Evolutionary conservation across 2,797 vertebrate genomes (phyloP), one percentile per base, ranked within the genome.

Genomic region (Rhinella marina): DNA sequence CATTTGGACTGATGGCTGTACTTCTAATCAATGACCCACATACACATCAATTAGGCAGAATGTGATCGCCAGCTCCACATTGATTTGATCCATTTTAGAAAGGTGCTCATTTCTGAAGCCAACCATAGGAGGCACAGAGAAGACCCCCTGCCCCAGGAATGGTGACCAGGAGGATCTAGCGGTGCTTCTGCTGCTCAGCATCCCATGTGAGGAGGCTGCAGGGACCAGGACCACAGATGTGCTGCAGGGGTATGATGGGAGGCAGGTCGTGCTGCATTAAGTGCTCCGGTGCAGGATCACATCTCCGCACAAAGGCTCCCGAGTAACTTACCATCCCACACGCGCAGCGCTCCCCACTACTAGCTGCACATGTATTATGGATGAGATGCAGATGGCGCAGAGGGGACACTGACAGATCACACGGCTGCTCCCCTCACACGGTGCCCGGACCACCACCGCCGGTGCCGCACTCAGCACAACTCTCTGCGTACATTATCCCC

Each of bases 401-500:
- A 27, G 48, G 48, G 41, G 23, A 52, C 61, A 57, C 48, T 82
- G 81, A 68, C 64, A 82, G 81, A 16, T 72, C 81, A 17, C 32
- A 72, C 1, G 10, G 82, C n/a, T 9, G 11, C 23, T 57, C 68
- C 29, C 83, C 56, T 12, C n/a, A 59, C 29, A 68, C 66, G 29
- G 57, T 23, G 79, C 41, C 56, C 16, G 27, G 61, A 25, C 19
- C 4, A 13, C 2, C 86, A 86, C 84, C 81, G 90, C 90, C 50
- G 66, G 6, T 6, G 29, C 32, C 68, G 5, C 50, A 21, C 48
- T 29, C 64, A 13, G 27, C 32, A 78, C 56, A 78, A 86, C 76
- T 80, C 76, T 29, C 3, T 27, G 1, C 8, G 17, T 7, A 59
- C 27, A 48, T 23, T n/a, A 41, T n/a, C 32, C 70, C 12, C 7